These are phyloP conservation scores for Acipenser ruthenus DNA, from an alignment of 2,797 vertebrate species.

Conservation along the genomic window DNA sequence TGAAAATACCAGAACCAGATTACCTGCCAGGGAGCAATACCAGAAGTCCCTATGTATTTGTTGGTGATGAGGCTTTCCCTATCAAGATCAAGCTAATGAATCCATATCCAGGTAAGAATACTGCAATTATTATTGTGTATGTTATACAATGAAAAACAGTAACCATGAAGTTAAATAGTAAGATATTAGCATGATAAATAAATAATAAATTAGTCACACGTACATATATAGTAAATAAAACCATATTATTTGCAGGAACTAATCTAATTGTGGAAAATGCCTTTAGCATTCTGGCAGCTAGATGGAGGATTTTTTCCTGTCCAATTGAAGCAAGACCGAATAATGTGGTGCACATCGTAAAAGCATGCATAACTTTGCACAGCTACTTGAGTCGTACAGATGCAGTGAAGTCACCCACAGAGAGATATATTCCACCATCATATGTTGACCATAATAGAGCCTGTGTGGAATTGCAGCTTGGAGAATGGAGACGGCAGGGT, in stretches of 20 bases:
- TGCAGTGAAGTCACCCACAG: constrained; percentile 1
- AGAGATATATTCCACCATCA: constrained; percentile 1
- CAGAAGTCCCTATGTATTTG: constrained; percentile 6
- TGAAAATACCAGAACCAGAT: not conserved
- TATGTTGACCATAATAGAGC: constrained; percentile 4
- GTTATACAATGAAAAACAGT: no score
- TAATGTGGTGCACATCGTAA: constrained; percentile 8
- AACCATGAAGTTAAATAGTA: no score
- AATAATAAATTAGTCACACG: no score
- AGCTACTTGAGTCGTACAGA: not conserved
- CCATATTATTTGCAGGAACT: not conserved
- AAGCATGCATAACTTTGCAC: constrained; percentile 8
- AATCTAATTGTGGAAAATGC: constrained; percentile 4
- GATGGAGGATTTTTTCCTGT: constrained; percentile 6
- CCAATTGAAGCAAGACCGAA: constrained; percentile 3
- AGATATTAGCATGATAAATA: no score
- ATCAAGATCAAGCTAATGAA: constrained; percentile 13
- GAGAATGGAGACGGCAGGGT: constrained; percentile 1
- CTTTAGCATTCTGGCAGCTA: constrained; percentile 11
- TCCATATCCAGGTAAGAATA: constrained; percentile 14
- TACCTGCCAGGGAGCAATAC: constrained; percentile 6
- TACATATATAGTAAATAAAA: constrained; percentile 8
- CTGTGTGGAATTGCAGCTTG: constrained; percentile 5
- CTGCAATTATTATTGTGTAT: no score
- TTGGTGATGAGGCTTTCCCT: constrained; percentile 15